Conservation (phyloP, 2,113 vertebrate genomes). For the Bagarius yarrelli region DNA sequence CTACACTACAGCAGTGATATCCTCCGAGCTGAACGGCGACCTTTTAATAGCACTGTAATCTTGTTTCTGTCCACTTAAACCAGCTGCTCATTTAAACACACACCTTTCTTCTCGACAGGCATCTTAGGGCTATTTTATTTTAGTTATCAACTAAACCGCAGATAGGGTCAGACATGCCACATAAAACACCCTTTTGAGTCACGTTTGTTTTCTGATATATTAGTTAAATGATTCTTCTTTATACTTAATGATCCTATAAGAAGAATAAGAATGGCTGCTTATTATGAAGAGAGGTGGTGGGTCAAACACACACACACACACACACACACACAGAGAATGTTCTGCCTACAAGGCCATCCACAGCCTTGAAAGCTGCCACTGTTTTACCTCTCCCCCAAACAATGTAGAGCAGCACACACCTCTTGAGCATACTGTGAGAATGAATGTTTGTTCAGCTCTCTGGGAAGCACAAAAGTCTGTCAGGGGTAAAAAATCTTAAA, state of each 20-base stretch:
- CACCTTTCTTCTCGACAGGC: background rate
- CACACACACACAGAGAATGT: background rate
- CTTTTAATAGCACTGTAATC: slow-evolving; percentile 46
- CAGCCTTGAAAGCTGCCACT: slow-evolving; percentile 10
- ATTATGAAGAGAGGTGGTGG: background rate
- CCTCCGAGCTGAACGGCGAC: background rate
- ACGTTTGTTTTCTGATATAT: background rate
- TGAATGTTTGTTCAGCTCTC: background rate
- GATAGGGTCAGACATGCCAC: background rate
- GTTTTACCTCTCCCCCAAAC: slow-evolving; percentile 33
- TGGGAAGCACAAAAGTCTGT: background rate
- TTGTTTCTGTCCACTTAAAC: slow-evolving; percentile 1
- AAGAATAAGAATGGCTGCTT: background rate
- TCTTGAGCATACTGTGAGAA: slow-evolving; percentile 11
- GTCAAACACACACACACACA: background rate
- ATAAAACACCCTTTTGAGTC: background rate
- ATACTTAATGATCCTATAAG: background rate
- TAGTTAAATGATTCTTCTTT: background rate
- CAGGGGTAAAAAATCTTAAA: background rate
- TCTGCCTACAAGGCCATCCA: background rate
- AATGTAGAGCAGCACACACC: background rate
- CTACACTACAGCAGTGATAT: background rate
- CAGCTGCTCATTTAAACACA: slow-evolving; percentile 26
- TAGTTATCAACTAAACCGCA: background rate
- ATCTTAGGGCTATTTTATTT: background rate